Evolutionary conservation across 2,797 vertebrate species (phyloP), one percentile per base, ranked within the genome.

Genomic region (Clamator glandarius): DNA sequence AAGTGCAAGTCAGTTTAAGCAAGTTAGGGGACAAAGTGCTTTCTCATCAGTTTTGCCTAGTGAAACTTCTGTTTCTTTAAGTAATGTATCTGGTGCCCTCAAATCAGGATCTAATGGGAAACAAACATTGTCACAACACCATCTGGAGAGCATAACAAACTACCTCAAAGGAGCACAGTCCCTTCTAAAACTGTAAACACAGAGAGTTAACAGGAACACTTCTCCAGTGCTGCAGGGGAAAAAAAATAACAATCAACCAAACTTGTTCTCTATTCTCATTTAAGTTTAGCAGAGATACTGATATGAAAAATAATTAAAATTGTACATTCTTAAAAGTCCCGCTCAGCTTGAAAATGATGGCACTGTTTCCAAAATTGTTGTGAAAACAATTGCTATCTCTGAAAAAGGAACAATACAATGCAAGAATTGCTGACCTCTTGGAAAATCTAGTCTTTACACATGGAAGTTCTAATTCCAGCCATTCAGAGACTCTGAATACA

Each of bases 21-120:
- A n/a, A 94, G 29, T 28, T 23, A 54, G 31, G 31, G 17, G 35
- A 44, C 31, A 68, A 89, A 94, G 31, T 9, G 51, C 58, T 68
- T 94, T 85, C 70, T 94, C 58, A 80, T 85, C 39, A 70, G 24
- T 66, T 94, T 73, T 72, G 46, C 52, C n/a, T 26, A 58, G 64
- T 31, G 54, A 89, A 89, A 87, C 35, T 67, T 95, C 73, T 83
- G 23, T 89, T 93, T 83, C 87, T 83, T 20, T 4, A 52, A 76
- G 63, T 44, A 76, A 76, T 50, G 16, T 31, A 66, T 67, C 33
- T 88, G 58, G 25, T 90, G 58, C 54, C 70, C 75, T 86, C 79
- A 86, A 90, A 95, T 28, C 74, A 82, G 59, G 19, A 69, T 63
- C 70, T 81, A 81, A 82, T 25, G 18, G 77, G 92, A 92, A 96